Percentiles rank a stretch among this genome's conserved stretches.
Conservation (phyloP, 1,140 invertebrate genomes). For the Leptonema lineaticorne region DNA sequence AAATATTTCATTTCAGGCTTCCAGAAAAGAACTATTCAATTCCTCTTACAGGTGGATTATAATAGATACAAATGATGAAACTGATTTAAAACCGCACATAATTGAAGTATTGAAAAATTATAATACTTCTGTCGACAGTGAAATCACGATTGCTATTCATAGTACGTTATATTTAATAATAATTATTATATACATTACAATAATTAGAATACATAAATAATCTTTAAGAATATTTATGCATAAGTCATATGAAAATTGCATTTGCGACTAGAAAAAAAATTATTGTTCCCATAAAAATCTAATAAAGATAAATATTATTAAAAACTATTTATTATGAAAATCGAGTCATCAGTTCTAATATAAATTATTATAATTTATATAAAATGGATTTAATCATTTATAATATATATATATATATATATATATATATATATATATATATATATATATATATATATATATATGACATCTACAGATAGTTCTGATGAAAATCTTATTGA, state of each 20-base stretch:
- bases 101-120: background rate
- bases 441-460: slow-evolving; percentile 1
- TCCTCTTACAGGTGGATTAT: slow-evolving; percentile 32
- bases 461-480: background rate
- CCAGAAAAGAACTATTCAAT: slow-evolving; percentile 27
- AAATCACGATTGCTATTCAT: slow-evolving; percentile 17
- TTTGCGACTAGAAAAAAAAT: no score
- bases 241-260: no score
- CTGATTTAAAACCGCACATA: background rate
- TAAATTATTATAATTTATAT: no score
- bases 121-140: slow-evolving; percentile 18
- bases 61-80: background rate
- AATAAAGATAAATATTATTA: no score
- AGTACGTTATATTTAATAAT: background rate
- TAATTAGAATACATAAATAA: no score
- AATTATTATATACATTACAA: no score
- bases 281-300: no score
- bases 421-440: background rate
- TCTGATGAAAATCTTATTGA: background rate
- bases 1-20: slow-evolving; percentile 30
- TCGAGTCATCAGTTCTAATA: no score
- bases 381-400: no score
- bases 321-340: no score
- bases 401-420: no score
- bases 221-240: no score